Evolutionary conservation across 1,140 invertebrate species (phyloP).

Genomic region (Magallana ariakensis): DNA sequence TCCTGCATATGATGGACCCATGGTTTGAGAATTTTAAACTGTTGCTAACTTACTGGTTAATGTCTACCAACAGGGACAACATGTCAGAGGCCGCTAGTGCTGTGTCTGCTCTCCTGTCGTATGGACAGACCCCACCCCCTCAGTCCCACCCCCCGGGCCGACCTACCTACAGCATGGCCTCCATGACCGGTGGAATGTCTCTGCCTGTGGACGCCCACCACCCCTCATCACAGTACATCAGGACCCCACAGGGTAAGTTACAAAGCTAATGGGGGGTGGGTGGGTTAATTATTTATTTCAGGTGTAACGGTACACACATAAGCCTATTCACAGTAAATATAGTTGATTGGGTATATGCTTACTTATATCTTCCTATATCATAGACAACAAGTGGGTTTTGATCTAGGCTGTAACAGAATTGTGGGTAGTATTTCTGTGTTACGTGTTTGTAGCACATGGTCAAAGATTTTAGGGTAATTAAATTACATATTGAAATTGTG

Average conservation of each 20-base stretch:
- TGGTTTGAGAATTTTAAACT: slow-evolving; percentile 69
- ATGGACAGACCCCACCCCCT: slow-evolving; percentile 46
- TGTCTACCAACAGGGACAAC: slow-evolving; percentile 64
- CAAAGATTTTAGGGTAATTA: no score
- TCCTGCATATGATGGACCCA: slow-evolving; percentile 58
- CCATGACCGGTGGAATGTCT: neutral
- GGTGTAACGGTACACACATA: no score
- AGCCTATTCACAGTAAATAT: no score
- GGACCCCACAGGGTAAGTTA: slow-evolving; percentile 15
- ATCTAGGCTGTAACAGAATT: no score
- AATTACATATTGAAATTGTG: no score
- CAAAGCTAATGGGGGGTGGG: neutral
- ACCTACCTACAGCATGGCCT: neutral
- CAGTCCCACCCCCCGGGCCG: slow-evolving; percentile 46
- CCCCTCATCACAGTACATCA: neutral
- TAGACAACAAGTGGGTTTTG: no score
- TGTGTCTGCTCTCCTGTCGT: slow-evolving; percentile 12
- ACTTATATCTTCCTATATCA: no score
- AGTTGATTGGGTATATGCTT: no score
- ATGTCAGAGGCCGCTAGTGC: slow-evolving; percentile 44
- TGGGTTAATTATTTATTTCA: neutral
- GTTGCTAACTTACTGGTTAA: slow-evolving; percentile 68
- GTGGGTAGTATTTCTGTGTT: no score
- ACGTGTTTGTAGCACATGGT: no score
- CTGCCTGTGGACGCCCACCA: neutral